Conservation (phyloP, 30 jellyfish, hydroid and myxozoan species). For the Aurelia coerulea region DNA sequence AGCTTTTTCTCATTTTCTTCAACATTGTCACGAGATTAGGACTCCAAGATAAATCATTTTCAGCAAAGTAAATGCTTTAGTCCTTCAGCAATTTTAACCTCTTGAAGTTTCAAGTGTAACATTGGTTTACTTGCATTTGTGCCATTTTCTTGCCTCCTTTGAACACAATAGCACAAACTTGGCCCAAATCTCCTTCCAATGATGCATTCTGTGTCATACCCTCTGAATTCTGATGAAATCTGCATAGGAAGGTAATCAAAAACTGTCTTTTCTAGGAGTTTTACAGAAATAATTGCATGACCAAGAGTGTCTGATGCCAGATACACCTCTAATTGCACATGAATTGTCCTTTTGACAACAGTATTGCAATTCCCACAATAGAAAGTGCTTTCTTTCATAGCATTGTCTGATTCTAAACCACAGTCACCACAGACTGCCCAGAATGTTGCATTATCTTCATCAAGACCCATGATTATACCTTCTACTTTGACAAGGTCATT, state of each 20-base stretch:
- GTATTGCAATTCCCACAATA: constrained; percentile 25
- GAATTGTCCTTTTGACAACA: constrained; percentile 24
- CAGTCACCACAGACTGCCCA: constrained; percentile 60
- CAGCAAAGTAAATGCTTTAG: not conserved
- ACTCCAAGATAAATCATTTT: too few species aligned
- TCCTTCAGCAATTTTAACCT: not conserved
- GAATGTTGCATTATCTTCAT: constrained; percentile 47
- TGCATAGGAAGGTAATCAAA: constrained; percentile 48
- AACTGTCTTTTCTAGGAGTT: constrained; percentile 46
- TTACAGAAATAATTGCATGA: constrained; percentile 3
- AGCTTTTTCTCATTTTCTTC: too few species aligned
- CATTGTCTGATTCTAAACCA: constrained; percentile 23
- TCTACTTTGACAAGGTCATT: constrained; percentile 21
- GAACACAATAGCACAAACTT: constrained; percentile 13
- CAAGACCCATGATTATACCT: constrained; percentile 42
- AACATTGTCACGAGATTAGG: too few species aligned
- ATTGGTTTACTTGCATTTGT: not conserved
- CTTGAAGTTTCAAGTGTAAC: not conserved
- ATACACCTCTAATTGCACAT: constrained; percentile 40
- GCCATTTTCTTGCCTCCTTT: not conserved
- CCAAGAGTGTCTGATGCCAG: not conserved
- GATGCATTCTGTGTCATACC: constrained; percentile 52
- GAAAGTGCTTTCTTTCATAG: not conserved
- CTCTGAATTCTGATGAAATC: constrained; percentile 48
- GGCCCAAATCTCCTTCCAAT: constrained; percentile 59